Percentiles rank a stretch among this genome's conserved stretches.
Evolutionary conservation across 2,888 invertebrate genomes (phyloP).

Genomic region (Nephrotoma flavescens): DNA sequence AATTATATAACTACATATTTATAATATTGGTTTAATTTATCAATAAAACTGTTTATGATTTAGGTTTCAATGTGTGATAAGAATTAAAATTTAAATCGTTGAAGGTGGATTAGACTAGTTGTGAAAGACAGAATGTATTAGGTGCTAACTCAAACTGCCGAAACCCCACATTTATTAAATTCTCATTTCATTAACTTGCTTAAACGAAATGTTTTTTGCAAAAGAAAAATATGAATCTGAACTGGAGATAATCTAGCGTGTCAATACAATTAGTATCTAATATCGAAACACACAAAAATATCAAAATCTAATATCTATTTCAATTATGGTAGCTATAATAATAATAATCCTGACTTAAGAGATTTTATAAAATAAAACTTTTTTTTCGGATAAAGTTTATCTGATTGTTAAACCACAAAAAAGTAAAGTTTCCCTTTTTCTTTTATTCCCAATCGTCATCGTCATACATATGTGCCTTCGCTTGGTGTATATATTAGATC

Average conservation of each 20-base stretch:
- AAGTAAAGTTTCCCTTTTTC: not conserved
- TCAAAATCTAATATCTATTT: constrained; percentile 1
- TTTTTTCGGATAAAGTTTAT: not conserved
- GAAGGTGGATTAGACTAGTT: not conserved
- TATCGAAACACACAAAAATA: not conserved
- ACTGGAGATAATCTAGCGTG: not conserved
- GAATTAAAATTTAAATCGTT: not conserved
- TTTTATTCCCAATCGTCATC: not conserved
- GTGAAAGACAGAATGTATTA: not conserved
- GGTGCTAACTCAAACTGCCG: not conserved
- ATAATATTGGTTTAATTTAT: not conserved
- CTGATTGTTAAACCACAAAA: constrained; percentile 2
- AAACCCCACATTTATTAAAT: not conserved
- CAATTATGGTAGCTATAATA: not conserved
- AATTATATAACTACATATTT: not conserved
- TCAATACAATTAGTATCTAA: constrained; percentile 4
- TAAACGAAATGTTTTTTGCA: not conserved
- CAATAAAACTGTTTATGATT: not conserved
- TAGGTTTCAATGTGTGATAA: not conserved
- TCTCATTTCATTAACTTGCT: not conserved
- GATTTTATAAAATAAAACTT: constrained; percentile 1
- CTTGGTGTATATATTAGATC: not conserved
- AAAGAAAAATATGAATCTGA: not conserved
- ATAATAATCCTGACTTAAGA: constrained; percentile 3
- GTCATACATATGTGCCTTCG: not conserved